phyloP scores from a whole-genome alignment of 2,888 invertebrate genomes.

The Drosophila glabriapex region DNA sequence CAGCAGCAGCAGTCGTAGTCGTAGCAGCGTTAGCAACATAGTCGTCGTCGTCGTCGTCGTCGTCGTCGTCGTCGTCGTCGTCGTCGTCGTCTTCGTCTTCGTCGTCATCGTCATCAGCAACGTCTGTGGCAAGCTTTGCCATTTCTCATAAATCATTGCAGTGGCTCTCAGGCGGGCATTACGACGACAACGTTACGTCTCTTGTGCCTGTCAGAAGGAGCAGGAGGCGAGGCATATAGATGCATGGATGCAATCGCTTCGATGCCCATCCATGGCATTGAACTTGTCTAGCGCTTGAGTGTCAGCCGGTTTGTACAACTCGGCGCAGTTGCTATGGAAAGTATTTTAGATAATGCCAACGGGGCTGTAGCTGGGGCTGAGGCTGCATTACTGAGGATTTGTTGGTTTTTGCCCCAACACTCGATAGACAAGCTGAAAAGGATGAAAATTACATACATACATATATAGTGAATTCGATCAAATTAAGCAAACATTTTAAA shows the following conservation, averaged over 20 bases:
- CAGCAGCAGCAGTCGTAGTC: background rate
- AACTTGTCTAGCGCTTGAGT: conserved; percentile 76
- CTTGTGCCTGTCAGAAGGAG: conserved; percentile 43
- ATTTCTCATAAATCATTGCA: conserved; percentile 78
- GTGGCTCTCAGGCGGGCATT: conserved; percentile 60
- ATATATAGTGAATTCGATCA: background rate
- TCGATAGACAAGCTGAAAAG: background rate
- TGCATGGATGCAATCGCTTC: conserved; percentile 52
- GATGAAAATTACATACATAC: background rate
- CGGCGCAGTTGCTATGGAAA: conserved; percentile 54
- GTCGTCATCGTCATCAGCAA: conserved; percentile 22
- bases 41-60: background rate
- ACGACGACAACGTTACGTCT: conserved; percentile 45
- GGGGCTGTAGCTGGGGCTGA: conserved; percentile 1
- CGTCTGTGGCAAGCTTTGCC: conserved; percentile 53
- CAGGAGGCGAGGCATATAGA: background rate
- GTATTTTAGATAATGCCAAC: conserved; percentile 45
- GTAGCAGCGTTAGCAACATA: conserved; percentile 5
- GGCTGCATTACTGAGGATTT: background rate
- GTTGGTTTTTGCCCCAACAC: background rate
- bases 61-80: background rate
- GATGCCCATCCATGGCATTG: conserved; percentile 79
- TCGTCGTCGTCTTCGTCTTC: background rate
- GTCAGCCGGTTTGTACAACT: conserved; percentile 73
- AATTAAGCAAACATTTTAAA: background rate